A percentile compares a stretch with the other conserved stretches of the same genome.
These are phyloP conservation scores for Triops longicaudatus DNA, from an alignment of 1,140 invertebrate species.

Conservation along the genomic window DNA sequence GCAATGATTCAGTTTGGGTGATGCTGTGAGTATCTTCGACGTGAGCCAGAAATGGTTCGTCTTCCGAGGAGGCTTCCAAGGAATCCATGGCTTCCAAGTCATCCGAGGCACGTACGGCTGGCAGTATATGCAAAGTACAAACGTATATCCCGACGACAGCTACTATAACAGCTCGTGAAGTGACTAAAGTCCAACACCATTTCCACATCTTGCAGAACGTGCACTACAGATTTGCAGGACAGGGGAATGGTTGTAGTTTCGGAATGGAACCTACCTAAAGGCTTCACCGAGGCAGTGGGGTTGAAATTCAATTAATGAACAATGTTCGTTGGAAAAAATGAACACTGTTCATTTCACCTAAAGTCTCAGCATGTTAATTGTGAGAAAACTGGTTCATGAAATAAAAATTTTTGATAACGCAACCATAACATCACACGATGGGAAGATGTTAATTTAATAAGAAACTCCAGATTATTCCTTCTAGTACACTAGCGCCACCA, in stretches of 20 bases:
- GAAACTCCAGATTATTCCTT: too few species aligned
- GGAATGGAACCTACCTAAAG: background rate
- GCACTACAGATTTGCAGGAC: background rate
- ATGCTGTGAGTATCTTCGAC: background rate
- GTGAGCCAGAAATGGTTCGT: background rate
- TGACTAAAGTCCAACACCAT: background rate
- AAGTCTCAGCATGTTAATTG: too few species aligned
- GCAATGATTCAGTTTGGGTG: background rate
- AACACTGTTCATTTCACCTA: background rate
- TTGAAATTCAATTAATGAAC: background rate
- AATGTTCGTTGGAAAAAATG: background rate
- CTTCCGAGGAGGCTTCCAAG: background rate
- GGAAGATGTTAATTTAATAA: too few species aligned
- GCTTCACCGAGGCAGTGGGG: background rate
- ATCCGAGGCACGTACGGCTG: background rate
- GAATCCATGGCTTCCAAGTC: background rate
- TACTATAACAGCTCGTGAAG: background rate
- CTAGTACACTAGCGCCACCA: too few species aligned
- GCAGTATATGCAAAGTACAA: background rate
- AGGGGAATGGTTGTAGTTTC: background rate
- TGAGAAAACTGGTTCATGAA: too few species aligned
- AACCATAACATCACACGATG: too few species aligned
- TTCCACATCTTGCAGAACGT: background rate
- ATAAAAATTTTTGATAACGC: too few species aligned
- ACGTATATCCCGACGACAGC: background rate